A percentile compares a stretch with the other conserved stretches of the same genome.
phyloP scores from a whole-genome alignment of 2,888 invertebrate species.

The Phasia obesa region DNA sequence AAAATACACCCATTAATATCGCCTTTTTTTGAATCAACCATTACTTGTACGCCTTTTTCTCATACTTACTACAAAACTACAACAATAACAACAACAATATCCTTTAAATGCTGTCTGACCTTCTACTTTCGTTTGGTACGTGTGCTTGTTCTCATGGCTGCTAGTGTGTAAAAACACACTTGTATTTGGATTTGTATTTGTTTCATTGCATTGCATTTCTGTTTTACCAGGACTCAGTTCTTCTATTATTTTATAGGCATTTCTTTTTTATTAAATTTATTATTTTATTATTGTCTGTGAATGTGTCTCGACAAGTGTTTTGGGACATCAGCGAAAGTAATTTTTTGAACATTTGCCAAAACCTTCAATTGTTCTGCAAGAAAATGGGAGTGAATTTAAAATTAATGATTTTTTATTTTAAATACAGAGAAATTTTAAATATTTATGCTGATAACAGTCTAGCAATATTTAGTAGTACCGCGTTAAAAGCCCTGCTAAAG shows the following conservation, averaged over 20 bases:
- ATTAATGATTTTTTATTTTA: neutral
- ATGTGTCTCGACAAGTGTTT: neutral
- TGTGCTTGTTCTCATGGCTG: constrained; percentile 15
- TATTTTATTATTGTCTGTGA: constrained; percentile 32
- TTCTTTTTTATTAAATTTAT: constrained; percentile 47
- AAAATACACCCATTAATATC: constrained; percentile 29
- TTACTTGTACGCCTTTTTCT: constrained; percentile 4
- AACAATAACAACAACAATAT: constrained; percentile 35
- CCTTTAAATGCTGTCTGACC: constrained; percentile 53
- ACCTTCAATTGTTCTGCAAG: neutral
- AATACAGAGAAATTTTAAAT: neutral
- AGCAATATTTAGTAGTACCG: no score
- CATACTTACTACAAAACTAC: constrained; percentile 7
- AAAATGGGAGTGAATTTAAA: neutral
- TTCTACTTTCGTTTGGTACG: constrained; percentile 65
- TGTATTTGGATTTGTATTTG: neutral
- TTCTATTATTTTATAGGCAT: constrained; percentile 68
- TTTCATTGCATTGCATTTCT: no score
- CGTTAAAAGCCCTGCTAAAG: no score
- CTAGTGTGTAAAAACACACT: constrained; percentile 5
- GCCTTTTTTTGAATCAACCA: constrained; percentile 33
- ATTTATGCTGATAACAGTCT: no score
- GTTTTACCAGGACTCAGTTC: constrained; percentile 67
- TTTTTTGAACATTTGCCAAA: constrained; percentile 57
- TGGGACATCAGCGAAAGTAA: constrained; percentile 52